Base-by-base conservation (phyloP, 2,888 invertebrate species). In the Drosophila pseudotakahashii region DNA sequence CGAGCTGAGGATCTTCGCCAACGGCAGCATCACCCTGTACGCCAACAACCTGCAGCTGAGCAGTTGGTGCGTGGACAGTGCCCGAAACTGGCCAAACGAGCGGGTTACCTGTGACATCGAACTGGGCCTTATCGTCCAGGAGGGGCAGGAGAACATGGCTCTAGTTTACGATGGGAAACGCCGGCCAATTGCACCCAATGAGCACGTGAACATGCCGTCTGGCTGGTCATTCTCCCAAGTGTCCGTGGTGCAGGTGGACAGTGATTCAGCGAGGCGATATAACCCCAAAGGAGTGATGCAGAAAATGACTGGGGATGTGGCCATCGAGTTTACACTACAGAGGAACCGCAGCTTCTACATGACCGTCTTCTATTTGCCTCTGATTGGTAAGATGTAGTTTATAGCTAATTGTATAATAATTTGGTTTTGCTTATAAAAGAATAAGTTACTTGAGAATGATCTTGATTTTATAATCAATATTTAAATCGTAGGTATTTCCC, bases 21-120 rank as follows among this genome's bases (percentile, higher is more conserved):
- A 90, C 63, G 91, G 91, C 1, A 76, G 68, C 9, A 75, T 91
- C 0, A 80, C 73, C 3, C 59, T 91, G 39, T 61, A 84, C 23
- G 80, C 78, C 32, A 77, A 71, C 10, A 88, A 91, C 60, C 77
- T 85, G 2, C 84, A 88, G 51, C 37, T 90, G 9, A 76, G 73
- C 16, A 90, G 88, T 3, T 92, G 91, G 91, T 92, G 92, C 55
- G 75, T 85, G 32, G 88, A 91, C 68, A 75, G 73, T 0, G 75
- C 80, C 16, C 70, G 74, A 13, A 88, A 91, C 74, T 92, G 92
- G 92, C 92, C 92, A 19, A 82, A 84, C 42, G 92, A 92, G 62
- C 79, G 78, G 13, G 69, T 90, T 11, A 70, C 73, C 7, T 92
- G 92, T 54, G 85, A 86, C n/a, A 78, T 92, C 5, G 61, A 81